Percentiles rank a stretch among this genome's conserved stretches.
phyloP scores from a whole-genome alignment of 1,140 invertebrate species.

The Drosophila melanica region DNA sequence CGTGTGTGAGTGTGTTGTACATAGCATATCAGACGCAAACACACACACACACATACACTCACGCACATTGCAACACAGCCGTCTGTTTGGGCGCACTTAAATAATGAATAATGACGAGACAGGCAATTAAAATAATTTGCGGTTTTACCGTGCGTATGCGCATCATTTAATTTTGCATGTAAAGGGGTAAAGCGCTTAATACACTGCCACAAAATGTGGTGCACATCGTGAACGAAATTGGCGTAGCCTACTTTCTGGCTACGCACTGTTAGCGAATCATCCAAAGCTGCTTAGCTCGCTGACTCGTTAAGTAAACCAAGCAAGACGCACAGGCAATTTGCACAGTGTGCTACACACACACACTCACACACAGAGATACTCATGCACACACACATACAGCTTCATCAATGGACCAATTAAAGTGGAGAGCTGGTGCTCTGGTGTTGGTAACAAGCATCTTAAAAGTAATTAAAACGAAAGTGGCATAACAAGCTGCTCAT shows the following conservation, averaged over 20 bases:
- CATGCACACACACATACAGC: constrained; percentile 13
- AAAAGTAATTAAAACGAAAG: constrained; percentile 83
- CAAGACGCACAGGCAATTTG: constrained; percentile 36
- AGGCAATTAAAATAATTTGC: constrained; percentile 84
- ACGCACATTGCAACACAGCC: constrained; percentile 28
- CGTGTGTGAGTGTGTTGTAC: constrained; percentile 6
- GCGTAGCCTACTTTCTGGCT: constrained; percentile 32
- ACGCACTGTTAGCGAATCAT: constrained; percentile 13
- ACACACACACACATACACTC: constrained; percentile 17
- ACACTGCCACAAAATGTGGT: constrained; percentile 57
- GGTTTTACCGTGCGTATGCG: constrained; percentile 83
- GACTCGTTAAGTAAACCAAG: constrained; percentile 27
- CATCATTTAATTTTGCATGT: constrained; percentile 83
- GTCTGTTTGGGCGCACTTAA: constrained; percentile 79
- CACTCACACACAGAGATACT: constrained; percentile 5
- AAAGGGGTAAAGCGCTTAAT: constrained; percentile 81
- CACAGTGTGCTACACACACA: constrained; percentile 31
- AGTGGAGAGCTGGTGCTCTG: constrained; percentile 50
- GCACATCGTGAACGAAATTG: not conserved
- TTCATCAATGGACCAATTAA: constrained; percentile 83
- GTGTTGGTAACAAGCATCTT: constrained; percentile 78
- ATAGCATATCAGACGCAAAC: constrained; percentile 6
- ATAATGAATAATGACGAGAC: constrained; percentile 84
- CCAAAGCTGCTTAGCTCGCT: constrained; percentile 33
- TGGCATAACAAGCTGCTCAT: constrained; percentile 83